Evolutionary conservation across 1,140 invertebrate species (phyloP).

Genomic region (Zaprionus camerounensis): DNA sequence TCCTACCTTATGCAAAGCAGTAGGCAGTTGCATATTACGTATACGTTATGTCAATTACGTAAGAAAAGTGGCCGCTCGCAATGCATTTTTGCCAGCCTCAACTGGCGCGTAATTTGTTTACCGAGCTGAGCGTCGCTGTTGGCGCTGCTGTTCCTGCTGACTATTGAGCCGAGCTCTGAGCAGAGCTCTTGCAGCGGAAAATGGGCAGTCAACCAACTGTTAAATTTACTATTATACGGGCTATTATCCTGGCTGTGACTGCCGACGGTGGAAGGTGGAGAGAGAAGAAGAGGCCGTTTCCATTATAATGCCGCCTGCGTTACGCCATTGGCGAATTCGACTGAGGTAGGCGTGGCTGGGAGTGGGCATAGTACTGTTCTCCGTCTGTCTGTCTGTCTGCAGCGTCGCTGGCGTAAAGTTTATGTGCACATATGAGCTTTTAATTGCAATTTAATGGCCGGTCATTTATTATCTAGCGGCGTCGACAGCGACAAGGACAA

Average conservation of each 20-base stretch:
- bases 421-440: conserved; percentile 84
- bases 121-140: conserved; percentile 6
- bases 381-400: conserved; percentile 16
- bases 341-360: conserved; percentile 28
- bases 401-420: conserved; percentile 63
- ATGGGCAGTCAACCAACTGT: conserved; percentile 65
- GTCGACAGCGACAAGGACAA: conserved; percentile 57
- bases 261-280: not conserved
- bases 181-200: conserved; percentile 5
- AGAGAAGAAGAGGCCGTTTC: conserved; percentile 8
- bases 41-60: conserved; percentile 79
- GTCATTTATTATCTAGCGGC: conserved; percentile 83
- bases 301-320: conserved; percentile 61
- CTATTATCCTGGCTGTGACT: conserved; percentile 66
- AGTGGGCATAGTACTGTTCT: not conserved
- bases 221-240: conserved; percentile 82
- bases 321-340: conserved; percentile 68
- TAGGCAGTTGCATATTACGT: conserved; percentile 62
- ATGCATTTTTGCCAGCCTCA: conserved; percentile 32
- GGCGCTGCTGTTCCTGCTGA: not conserved
- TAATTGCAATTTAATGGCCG: conserved; percentile 84
- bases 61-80: conserved; percentile 70
- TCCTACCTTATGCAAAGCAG: conserved; percentile 1
- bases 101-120: conserved; percentile 75
- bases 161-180: not conserved